These are phyloP conservation scores for Lepus americanus DNA, from an alignment of 2,113 vertebrate genomes.

Conservation along the genomic window DNA sequence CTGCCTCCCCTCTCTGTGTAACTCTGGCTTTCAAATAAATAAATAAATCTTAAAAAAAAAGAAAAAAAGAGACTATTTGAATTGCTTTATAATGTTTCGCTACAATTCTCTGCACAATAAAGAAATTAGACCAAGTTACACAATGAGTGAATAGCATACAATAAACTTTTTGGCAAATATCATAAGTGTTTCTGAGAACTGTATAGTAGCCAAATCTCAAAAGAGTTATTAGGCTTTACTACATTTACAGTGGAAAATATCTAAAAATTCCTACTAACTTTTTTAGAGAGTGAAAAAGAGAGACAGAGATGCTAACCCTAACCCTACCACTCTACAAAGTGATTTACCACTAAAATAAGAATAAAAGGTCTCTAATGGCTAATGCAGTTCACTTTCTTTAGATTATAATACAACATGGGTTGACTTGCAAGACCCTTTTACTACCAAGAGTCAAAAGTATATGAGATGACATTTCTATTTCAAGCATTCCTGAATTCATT, in stretches of 20 bases:
- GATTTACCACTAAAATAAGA: background rate
- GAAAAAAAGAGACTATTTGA: background rate
- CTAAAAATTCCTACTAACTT: background rate
- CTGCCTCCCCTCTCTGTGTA: too few species aligned
- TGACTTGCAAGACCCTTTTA: background rate
- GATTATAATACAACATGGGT: background rate
- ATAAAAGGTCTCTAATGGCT: background rate
- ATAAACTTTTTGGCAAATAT: background rate
- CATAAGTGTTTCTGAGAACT: background rate
- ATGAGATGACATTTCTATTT: constrained; percentile 2
- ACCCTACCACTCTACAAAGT: too few species aligned
- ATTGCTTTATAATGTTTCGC: background rate
- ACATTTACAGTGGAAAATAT: background rate
- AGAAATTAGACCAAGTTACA: background rate
- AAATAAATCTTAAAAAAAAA: background rate
- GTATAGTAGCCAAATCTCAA: background rate
- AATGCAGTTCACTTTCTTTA: constrained; percentile 18
- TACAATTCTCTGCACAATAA: background rate
- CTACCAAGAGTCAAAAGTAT: background rate
- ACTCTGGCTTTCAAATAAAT: too few species aligned
- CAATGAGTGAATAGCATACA: background rate
- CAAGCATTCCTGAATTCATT: constrained; percentile 26
- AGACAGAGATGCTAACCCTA: too few species aligned
- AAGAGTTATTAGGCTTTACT: background rate
- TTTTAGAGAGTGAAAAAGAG: background rate